Percentiles rank a stretch among this genome's conserved stretches.
Evolutionary conservation across 2,888 invertebrate genomes (phyloP).

Genomic region (Serrognathus titanus): DNA sequence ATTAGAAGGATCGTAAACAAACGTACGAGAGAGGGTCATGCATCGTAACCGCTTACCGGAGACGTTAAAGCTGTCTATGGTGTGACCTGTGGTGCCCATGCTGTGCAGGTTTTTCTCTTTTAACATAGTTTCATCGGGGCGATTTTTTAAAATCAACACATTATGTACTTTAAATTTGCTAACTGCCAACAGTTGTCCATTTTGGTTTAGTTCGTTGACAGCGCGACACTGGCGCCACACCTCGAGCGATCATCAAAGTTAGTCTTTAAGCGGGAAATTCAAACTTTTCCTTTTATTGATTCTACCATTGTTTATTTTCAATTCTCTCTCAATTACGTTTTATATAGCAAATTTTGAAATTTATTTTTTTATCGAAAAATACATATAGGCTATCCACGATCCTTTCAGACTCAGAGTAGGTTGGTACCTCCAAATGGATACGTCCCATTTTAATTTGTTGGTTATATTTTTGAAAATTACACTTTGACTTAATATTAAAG

Average conservation of each 20-base stretch:
- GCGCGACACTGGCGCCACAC: background rate
- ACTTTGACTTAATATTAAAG: no score
- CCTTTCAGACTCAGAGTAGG: no score
- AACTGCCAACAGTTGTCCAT: conserved; percentile 11
- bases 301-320: no score
- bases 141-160: conserved; percentile 11
- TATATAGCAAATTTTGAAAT: background rate
- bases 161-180: conserved; percentile 3
- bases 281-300: no score
- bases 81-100: conserved; percentile 44
- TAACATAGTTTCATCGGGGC: conserved; percentile 29
- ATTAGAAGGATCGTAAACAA: conserved; percentile 9
- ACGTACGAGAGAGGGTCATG: background rate
- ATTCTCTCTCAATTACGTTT: background rate
- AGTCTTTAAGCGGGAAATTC: no score
- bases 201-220: conserved; percentile 13
- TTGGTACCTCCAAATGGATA: no score
- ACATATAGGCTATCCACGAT: no score
- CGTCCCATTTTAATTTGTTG: no score
- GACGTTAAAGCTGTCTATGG: conserved; percentile 42
- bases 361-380: background rate
- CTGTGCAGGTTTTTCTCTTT: conserved; percentile 32
- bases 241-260: background rate
- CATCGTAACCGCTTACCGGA: conserved; percentile 32
- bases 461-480: no score